A percentile compares a stretch with the other conserved stretches of the same genome.
These are phyloP conservation scores for Amiota minor DNA, from an alignment of 2,888 invertebrate species.

Conservation along the genomic window DNA sequence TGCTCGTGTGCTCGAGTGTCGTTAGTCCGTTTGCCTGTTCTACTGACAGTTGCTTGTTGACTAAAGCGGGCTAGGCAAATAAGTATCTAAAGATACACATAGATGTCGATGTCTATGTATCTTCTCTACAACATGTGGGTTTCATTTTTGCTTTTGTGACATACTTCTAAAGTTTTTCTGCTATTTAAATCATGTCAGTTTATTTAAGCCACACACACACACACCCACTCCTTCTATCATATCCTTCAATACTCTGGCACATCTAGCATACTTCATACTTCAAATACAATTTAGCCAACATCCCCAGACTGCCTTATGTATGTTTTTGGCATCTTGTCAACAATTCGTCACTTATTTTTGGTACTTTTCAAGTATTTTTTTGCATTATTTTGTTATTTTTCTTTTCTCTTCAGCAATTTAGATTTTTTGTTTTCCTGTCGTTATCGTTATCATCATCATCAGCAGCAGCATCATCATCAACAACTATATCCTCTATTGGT, in stretches of 20 bases:
- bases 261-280: slow-evolving; percentile 31
- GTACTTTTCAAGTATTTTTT: slow-evolving; percentile 27
- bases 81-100: no score
- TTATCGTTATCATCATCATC: not conserved
- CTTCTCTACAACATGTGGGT: not conserved
- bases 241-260: slow-evolving; percentile 35
- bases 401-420: slow-evolving; percentile 24
- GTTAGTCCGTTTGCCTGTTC: no score
- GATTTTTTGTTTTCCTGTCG: slow-evolving; percentile 43
- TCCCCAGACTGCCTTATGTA: slow-evolving; percentile 34
- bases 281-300: not conserved
- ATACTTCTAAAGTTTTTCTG: slow-evolving; percentile 57
- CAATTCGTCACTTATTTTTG: slow-evolving; percentile 51
- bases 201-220: slow-evolving; percentile 51
- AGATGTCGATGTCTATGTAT: no score
- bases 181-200: slow-evolving; percentile 65
- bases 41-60: no score
- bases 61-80: no score
- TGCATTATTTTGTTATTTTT: no score
- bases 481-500: not conserved
- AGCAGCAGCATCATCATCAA: not conserved
- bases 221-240: slow-evolving; percentile 44
- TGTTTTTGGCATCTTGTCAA: slow-evolving; percentile 64
- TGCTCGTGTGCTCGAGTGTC: no score
- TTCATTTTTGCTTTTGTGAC: slow-evolving; percentile 39